Evolutionary conservation across 1,140 invertebrate genomes (phyloP), one percentile per base, ranked within the genome.

Genomic region (Cotesia typhae): DNA sequence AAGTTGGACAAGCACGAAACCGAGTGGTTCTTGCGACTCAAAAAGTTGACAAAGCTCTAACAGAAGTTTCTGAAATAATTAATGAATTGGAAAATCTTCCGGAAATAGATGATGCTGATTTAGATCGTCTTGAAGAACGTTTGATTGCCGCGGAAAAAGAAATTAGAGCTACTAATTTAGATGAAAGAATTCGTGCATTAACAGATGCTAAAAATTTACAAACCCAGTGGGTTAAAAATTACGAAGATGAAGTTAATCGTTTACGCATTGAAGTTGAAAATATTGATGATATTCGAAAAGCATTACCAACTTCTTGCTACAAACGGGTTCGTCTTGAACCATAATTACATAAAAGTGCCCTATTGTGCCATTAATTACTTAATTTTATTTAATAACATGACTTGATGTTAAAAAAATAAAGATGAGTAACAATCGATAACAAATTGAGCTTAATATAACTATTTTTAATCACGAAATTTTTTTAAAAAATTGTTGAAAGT

Each of bases 1-100:
- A 95, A 90, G 96, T 97, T 12, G 94, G 94, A 47, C 91, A 95
- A 88, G 95, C 96, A 1, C 95, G 95, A 82, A 94, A 90, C 14
- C 92, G 93, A 72, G 94, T 95, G 0, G 86, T 89, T 59, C 90
- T 94, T 76, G 94, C 95, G 0, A 90, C 92, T 51, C 91, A 92
- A 71, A 93, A 94, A 87, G 95, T 98, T 0, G 87, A 91, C 7
- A 93, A 94, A 80, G 93, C 96, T 6, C 84, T 96, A 20, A 87
- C 89, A 6, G 92, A 95, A 65, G 90, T 98, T 3, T 89, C 93
- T 61, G 90, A 91, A 64, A 98, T 98, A 69, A 90, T 94, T 74
- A 89, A 91, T 47, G 92, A 96, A 75, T 86, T 98, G 2, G 89
- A 92, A 73, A 94, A 93, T 78, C 84, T 96, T 1, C 91, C 91